Base-by-base conservation (phyloP, 2,888 invertebrate genomes). In the Mesochorus sp. region DNA sequence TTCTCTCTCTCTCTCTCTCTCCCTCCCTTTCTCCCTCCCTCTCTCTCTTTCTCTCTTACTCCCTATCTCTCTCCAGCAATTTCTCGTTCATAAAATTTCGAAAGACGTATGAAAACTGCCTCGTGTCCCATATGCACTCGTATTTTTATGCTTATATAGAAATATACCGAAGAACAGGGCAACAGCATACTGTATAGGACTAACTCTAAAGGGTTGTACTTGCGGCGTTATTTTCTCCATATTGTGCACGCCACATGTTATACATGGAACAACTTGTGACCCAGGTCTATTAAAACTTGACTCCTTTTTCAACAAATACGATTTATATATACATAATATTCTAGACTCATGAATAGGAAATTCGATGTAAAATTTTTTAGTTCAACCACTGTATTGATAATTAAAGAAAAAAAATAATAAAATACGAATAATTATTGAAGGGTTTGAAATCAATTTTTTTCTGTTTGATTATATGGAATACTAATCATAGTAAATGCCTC, bases 41-140 rank as follows among this genome's bases (percentile, higher is more conserved):
- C 21, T 57, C 14, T 39, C n/a, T 57, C 21, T 42, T 31, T 28
- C 42, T 61, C 28, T 10, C 17, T 12, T 39, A 39, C n/a, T 4
- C 49, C 10, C 21, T 2, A 14, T 12, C 26, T 26, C 42, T 59
- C 24, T 3, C n/a, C 3, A 37, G 8, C 37, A 55, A 12, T 55
- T 55, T 34, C 34, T 31, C 12, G 24, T 37, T 47, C 55, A 47
- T 64, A 55, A 55, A 73, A 73, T 64, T 66, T 64, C 47, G 37
- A 28, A 57, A 64, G 39, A 71, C 51, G 61, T n/a, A n/a, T n/a
- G n/a, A n/a, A n/a, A n/a, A n/a, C n/a, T n/a, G n/a, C n/a, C n/a
- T n/a, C n/a, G n/a, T n/a, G n/a, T n/a, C n/a, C n/a, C n/a, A n/a
- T n/a, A n/a, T n/a, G n/a, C 57, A 70, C 8, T 37, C 37, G 12